These are phyloP conservation scores for Pygoscelis adeliae DNA, from an alignment of 2,113 vertebrate genomes.

Conservation along the genomic window DNA sequence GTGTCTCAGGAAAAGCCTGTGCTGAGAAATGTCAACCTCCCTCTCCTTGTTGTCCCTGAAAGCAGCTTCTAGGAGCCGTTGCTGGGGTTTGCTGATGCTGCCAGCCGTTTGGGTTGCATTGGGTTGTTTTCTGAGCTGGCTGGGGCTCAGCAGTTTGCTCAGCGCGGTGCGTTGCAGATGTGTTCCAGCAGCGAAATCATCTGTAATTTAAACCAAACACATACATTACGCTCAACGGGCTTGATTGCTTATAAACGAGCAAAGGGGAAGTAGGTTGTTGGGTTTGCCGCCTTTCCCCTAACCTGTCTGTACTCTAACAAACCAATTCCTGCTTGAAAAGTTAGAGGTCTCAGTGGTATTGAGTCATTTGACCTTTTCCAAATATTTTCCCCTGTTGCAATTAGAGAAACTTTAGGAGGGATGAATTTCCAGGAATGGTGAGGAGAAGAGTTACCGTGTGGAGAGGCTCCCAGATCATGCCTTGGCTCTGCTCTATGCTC, in stretches of 20 bases:
- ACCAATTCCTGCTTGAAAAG: slow-evolving; percentile 36
- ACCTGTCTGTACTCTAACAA: slow-evolving; percentile 32
- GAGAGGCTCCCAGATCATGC: neutral
- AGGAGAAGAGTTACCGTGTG: neutral
- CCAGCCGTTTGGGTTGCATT: neutral
- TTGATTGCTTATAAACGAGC: neutral
- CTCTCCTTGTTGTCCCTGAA: neutral
- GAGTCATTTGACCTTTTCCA: slow-evolving; percentile 63
- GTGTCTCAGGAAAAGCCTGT: neutral
- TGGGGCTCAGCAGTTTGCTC: slow-evolving; percentile 18
- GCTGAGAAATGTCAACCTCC: neutral
- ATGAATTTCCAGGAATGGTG: neutral
- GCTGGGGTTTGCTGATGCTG: neutral
- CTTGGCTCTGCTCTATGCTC: neutral
- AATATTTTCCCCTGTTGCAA: slow-evolving; percentile 32
- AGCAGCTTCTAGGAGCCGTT: neutral
- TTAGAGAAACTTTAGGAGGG: neutral
- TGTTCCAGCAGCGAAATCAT: slow-evolving; percentile 33
- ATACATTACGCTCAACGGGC: neutral
- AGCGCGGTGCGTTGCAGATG: neutral
- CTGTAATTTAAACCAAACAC: slow-evolving; percentile 58
- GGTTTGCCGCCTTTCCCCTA: neutral
- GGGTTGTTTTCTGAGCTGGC: slow-evolving; percentile 4
- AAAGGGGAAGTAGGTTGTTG: neutral
- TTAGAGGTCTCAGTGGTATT: slow-evolving; percentile 42